phyloP scores from a whole-genome alignment of 2,888 invertebrate genomes.

The Nebria salina region DNA sequence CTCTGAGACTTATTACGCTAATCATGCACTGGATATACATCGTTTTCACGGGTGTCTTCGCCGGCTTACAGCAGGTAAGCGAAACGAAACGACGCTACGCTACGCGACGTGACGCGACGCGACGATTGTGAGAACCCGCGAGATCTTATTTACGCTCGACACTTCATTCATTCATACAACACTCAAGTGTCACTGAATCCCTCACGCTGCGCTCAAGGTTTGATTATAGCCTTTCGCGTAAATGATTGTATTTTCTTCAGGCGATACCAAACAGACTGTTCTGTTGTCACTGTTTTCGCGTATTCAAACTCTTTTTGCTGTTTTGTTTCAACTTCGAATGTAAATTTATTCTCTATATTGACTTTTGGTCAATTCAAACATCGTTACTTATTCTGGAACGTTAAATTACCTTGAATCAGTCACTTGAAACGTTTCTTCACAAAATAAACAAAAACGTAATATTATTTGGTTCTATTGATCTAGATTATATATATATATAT shows the following conservation, averaged over 20 bases:
- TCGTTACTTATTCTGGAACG: neutral
- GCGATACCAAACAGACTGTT: conserved; percentile 4
- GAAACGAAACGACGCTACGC: too few relatives aligned
- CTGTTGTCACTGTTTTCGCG: conserved; percentile 16
- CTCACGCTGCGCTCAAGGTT: conserved; percentile 35
- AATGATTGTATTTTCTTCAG: neutral
- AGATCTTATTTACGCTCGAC: conserved; percentile 48
- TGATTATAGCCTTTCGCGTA: neutral
- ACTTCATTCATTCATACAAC: conserved; percentile 40
- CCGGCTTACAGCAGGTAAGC: conserved; percentile 61
- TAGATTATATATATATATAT: too few relatives aligned
- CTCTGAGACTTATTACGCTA: conserved; percentile 51
- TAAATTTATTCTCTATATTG: conserved; percentile 18
- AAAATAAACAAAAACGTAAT: too few relatives aligned
- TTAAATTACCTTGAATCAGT: neutral
- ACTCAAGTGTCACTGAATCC: conserved; percentile 35
- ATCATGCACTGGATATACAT: conserved; percentile 62
- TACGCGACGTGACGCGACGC: too few relatives aligned
- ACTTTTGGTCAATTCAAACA: neutral
- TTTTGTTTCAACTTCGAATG: conserved; percentile 2
- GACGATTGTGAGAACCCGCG: conserved; percentile 32
- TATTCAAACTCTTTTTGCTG: conserved; percentile 3
- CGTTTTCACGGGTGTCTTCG: conserved; percentile 57
- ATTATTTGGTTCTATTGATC: too few relatives aligned
- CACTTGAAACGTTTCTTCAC: too few relatives aligned